These are phyloP conservation scores for Psilopogon haemacephalus DNA, from an alignment of 2,113 vertebrate species.

Conservation along the genomic window DNA sequence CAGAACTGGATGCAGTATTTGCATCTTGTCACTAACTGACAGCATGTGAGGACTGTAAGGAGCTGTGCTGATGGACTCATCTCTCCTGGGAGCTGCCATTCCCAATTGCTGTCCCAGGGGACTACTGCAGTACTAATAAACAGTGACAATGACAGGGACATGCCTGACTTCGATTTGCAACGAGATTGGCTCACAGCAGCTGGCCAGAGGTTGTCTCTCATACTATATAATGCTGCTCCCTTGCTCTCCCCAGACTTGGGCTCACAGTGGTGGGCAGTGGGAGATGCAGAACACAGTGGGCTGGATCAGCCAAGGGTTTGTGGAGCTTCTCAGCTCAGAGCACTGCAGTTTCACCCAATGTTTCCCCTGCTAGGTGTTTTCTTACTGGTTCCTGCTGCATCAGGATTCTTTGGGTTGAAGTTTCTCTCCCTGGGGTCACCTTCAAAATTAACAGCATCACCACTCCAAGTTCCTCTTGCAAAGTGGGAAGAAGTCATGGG, in stretches of 20 bases:
- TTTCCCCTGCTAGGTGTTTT: not conserved
- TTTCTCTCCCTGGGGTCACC: not conserved
- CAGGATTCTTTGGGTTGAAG: not conserved
- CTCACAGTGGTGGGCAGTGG: not conserved
- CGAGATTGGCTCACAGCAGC: not conserved
- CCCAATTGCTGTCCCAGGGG: not conserved
- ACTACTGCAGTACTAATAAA: not conserved
- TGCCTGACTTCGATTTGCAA: not conserved
- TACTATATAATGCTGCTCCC: rapidly evolving
- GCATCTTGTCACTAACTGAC: not conserved
- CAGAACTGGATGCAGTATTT: too few species aligned
- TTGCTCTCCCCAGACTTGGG: rapidly evolving
- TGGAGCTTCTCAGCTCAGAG: not conserved
- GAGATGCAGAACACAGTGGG: not conserved
- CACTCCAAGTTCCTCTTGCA: not conserved
- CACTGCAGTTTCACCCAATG: not conserved
- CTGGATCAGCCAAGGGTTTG: not conserved
- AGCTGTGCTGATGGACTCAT: not conserved
- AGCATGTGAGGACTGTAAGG: not conserved
- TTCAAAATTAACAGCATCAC: not conserved
- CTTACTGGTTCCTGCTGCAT: not conserved
- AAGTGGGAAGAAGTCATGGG: not conserved
- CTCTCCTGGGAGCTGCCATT: not conserved
- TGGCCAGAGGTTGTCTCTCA: rapidly evolving
- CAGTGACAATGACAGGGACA: not conserved